These are phyloP conservation scores for Drosophila persimilis DNA, from an alignment of 1,140 invertebrate species.

Conservation along the genomic window DNA sequence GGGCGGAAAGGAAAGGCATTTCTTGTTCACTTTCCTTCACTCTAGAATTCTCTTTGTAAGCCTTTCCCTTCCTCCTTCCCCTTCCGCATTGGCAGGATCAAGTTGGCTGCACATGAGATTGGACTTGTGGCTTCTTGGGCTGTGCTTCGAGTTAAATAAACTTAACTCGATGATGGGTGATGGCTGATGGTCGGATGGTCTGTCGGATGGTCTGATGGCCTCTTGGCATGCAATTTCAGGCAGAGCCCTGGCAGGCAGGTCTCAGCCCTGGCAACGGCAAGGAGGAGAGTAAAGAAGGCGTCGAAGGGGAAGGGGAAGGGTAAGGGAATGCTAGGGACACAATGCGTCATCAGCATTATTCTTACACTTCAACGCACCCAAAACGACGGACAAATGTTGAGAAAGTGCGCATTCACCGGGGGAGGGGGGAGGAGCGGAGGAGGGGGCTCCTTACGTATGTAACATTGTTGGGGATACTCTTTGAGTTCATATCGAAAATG, in stretches of 20 bases:
- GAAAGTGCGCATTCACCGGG: constrained; percentile 1
- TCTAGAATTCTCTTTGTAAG: constrained; percentile 64
- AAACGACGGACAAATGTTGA: constrained; percentile 24
- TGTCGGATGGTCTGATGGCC: too few species aligned
- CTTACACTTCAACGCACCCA: constrained; percentile 60
- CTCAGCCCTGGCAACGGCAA: constrained; percentile 15
- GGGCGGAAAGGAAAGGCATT: too few species aligned
- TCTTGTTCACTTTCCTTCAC: constrained; percentile 10
- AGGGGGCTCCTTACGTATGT: too few species aligned
- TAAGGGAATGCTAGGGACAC: constrained; percentile 26
- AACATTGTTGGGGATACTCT: constrained; percentile 27
- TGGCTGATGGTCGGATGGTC: constrained; percentile 17
- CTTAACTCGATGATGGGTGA: constrained; percentile 50
- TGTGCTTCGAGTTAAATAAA: constrained; percentile 47
- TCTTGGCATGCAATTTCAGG: constrained; percentile 53
- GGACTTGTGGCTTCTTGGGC: constrained; percentile 30
- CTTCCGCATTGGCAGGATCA: constrained; percentile 32
- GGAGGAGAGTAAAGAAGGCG: neutral
- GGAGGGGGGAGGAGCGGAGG: neutral
- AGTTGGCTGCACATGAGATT: constrained; percentile 46
- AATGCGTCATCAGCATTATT: constrained; percentile 57
- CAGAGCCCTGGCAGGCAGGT: constrained; percentile 44
- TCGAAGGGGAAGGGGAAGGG: neutral
- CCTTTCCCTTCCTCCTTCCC: neutral
- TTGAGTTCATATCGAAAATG: neutral